A percentile compares a stretch with the other conserved stretches of the same genome.
Conservation (phyloP, 2,113 vertebrate genomes). For the Sporophila hypoxantha region DNA sequence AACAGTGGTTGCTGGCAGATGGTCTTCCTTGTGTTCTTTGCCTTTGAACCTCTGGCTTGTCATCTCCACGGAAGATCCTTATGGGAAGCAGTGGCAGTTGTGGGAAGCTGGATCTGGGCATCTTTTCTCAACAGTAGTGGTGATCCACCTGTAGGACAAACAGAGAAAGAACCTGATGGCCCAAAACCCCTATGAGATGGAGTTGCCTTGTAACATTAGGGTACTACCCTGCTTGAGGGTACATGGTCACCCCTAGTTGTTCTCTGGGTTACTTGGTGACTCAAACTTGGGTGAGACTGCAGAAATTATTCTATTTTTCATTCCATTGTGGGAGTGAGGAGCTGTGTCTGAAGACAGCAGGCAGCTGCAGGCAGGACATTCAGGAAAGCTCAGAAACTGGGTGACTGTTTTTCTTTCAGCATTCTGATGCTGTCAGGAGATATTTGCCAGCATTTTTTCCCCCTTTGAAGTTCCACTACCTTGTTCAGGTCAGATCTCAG, state of each 20-base stretch:
- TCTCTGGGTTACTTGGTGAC: background rate
- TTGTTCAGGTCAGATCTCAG: background rate
- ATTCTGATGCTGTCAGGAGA: background rate
- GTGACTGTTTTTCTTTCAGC: background rate
- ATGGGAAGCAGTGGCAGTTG: fast-evolving
- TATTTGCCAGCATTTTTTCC: background rate
- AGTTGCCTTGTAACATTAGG: background rate
- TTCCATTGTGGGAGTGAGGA: background rate
- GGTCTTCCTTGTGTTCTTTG: background rate
- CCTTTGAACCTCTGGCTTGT: background rate
- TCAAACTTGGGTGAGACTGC: background rate
- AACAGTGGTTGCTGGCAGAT: background rate
- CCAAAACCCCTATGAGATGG: background rate
- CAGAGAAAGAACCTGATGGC: background rate
- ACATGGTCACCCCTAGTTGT: background rate
- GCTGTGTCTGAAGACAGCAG: background rate
- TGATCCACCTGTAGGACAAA: background rate
- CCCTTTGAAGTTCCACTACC: background rate
- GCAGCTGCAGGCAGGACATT: background rate
- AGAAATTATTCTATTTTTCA: background rate
- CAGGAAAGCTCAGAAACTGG: background rate
- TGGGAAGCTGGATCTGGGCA: background rate
- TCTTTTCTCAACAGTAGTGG: background rate
- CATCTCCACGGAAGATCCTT: background rate
- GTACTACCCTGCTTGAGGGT: background rate